A percentile compares a stretch with the other conserved stretches of the same genome.
Evolutionary conservation across 2,888 invertebrate species (phyloP).

Genomic region (Strigamia crassipes): DNA sequence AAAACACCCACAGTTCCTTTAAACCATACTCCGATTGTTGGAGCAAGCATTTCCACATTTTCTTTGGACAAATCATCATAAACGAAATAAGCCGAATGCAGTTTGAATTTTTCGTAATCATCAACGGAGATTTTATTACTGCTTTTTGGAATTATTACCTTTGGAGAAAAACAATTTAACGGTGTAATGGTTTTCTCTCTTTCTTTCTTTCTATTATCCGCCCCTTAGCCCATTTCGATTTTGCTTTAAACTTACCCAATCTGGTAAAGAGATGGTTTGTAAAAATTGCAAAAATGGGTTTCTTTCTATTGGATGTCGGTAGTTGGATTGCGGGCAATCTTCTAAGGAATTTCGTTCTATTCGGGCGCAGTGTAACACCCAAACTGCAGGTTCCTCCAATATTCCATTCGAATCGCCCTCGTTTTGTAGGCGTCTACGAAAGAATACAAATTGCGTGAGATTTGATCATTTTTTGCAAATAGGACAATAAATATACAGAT

Average conservation of each 20-base stretch:
- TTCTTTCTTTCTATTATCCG: too few species aligned
- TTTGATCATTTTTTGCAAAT: not conserved
- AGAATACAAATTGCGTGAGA: not conserved
- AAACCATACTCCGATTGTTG: constrained; percentile 9
- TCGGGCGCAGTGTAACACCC: not conserved
- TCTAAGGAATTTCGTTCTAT: not conserved
- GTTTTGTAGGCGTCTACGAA: not conserved
- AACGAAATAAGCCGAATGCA: not conserved
- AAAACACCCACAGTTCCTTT: constrained; percentile 44
- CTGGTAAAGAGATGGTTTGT: not conserved
- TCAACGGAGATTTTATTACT: not conserved
- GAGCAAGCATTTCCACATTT: not conserved
- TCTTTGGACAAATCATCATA: not conserved
- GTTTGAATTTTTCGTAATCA: not conserved
- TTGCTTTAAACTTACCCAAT: constrained; percentile 3
- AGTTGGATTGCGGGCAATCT: constrained; percentile 24
- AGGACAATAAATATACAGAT: not conserved
- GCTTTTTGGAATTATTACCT: not conserved
- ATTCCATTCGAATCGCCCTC: not conserved
- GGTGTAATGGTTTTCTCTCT: too few species aligned
- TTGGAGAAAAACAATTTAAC: not conserved
- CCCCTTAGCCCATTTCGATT: not conserved
- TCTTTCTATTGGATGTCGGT: constrained; percentile 10
- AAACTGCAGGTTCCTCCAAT: not conserved
- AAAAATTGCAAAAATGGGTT: constrained; percentile 2